A percentile compares a stretch with the other conserved stretches of the same genome.
phyloP scores from a whole-genome alignment of 2,113 vertebrate genomes.

The Progne subis region DNA sequence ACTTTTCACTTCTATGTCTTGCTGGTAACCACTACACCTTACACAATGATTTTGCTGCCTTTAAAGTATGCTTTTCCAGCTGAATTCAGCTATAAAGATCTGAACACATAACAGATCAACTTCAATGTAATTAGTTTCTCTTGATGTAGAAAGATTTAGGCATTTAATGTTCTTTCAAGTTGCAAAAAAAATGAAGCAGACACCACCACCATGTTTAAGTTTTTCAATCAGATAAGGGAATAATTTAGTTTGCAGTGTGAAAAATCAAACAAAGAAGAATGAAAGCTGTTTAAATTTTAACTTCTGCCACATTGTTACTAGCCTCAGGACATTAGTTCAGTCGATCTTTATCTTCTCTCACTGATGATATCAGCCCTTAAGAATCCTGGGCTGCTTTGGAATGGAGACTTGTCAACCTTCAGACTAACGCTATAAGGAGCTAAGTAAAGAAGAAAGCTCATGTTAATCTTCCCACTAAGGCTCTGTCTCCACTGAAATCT shows the following conservation, averaged over 20 bases:
- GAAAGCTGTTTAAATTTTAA: conserved; percentile 56
- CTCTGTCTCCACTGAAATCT: conserved; percentile 12
- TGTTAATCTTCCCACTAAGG: not conserved
- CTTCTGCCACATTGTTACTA: conserved; percentile 45
- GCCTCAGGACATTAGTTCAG: conserved; percentile 37
- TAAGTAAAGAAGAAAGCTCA: conserved; percentile 7
- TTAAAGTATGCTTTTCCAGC: not conserved
- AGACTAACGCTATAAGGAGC: not conserved
- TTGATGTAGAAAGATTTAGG: conserved; percentile 22
- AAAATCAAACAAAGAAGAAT: conserved; percentile 61
- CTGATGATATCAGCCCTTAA: conserved; percentile 59
- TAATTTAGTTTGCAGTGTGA: conserved; percentile 26
- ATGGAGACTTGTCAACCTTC: conserved; percentile 30
- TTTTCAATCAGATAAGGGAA: conserved; percentile 33
- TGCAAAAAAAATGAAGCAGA: not conserved
- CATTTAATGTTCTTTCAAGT: not conserved
- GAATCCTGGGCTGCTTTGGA: conserved; percentile 46
- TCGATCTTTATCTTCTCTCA: conserved; percentile 51
- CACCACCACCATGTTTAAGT: not conserved
- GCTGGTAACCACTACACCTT: not conserved
- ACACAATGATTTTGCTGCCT: not conserved
- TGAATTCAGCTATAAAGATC: not conserved
- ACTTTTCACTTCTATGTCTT: not conserved
- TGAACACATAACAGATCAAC: conserved; percentile 9
- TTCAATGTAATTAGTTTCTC: conserved; percentile 22